phyloP scores from a whole-genome alignment of 2,888 invertebrate species.

The Melinaea marsaeus region DNA sequence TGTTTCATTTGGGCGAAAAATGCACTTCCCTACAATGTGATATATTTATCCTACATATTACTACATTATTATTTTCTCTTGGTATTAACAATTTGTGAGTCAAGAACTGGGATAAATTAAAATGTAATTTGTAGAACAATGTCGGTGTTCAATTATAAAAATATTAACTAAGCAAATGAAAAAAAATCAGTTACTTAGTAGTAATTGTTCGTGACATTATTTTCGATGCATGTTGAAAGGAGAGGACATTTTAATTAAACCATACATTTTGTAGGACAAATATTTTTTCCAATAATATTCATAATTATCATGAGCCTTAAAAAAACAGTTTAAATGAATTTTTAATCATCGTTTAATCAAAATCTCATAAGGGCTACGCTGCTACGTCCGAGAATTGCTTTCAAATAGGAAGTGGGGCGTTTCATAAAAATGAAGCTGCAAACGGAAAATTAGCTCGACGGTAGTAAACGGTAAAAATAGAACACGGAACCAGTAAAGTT shows the following conservation, averaged over 20 bases:
- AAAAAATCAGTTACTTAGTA: conserved; percentile 10
- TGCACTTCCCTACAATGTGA: neutral
- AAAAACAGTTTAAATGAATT: conserved; percentile 6
- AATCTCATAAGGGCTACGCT: neutral
- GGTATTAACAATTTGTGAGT: conserved; percentile 3
- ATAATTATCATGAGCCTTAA: conserved; percentile 1
- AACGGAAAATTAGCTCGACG: no score
- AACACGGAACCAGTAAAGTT: no score
- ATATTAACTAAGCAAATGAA: conserved; percentile 1
- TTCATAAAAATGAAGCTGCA: no score
- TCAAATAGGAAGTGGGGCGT: no score
- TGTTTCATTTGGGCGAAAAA: neutral
- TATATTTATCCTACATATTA: neutral
- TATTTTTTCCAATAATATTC: conserved; percentile 5
- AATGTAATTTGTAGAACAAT: conserved; percentile 12
- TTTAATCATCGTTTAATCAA: neutral
- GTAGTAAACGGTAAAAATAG: no score
- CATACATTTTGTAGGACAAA: conserved; percentile 8
- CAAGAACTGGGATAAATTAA: conserved; percentile 9
- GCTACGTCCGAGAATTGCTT: no score
- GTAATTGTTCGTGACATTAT: conserved; percentile 1
- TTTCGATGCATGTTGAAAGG: neutral
- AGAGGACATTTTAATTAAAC: neutral
- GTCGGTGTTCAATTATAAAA: neutral
- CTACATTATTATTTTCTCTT: neutral